Evolutionary conservation across 2,888 invertebrate genomes (phyloP), one percentile per base, ranked within the genome.

Genomic region (Phaedon cochleariae): DNA sequence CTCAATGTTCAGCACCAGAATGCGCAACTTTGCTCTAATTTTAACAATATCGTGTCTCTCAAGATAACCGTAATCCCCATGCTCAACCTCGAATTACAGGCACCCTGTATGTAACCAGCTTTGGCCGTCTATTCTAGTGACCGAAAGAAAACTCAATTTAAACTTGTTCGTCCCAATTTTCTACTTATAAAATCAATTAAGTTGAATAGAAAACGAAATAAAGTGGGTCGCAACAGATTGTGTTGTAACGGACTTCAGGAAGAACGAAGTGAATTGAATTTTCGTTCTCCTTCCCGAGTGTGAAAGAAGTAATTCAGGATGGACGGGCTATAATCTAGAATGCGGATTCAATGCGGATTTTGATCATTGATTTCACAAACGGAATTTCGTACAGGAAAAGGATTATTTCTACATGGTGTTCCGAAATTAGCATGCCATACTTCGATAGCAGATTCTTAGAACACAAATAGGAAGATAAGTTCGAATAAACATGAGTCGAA

Each of bases 121-220:
- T n/a, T 41, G 31, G 49, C 1, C 21, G 31, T 54, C 22, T 55
- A 62, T 48, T 62, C 54, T 46, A 51, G 41, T 58, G 51, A 63
- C 57, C 57, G 48, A 15, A 62, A 49, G 34, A 37, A 58, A 58
- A 63, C 58, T 57, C 62, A 58, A 63, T 63, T 58, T 26, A 31
- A 58, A 51, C 57, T 57, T 63, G 62, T 51, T 52, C 57, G 34
- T 55, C 34, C 52, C 26, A 51, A 63, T 58, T 63, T 20, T 10
- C 58, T 57, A 20, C 52, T 58, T 49, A 58, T 58, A 48, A 58
- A 63, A 53, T 51, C 51, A 51, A 51, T 63, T 63, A 51, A 31
- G 51, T 58, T 10, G 34, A 63, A 57, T 45, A 29, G 17, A 29
- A 54, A 53, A 29, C 12, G 45, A 57, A 57, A 45, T 17, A 45